These are phyloP conservation scores for Salvelinus namaycush DNA, from an alignment of 2,113 vertebrate species.

Conservation along the genomic window DNA sequence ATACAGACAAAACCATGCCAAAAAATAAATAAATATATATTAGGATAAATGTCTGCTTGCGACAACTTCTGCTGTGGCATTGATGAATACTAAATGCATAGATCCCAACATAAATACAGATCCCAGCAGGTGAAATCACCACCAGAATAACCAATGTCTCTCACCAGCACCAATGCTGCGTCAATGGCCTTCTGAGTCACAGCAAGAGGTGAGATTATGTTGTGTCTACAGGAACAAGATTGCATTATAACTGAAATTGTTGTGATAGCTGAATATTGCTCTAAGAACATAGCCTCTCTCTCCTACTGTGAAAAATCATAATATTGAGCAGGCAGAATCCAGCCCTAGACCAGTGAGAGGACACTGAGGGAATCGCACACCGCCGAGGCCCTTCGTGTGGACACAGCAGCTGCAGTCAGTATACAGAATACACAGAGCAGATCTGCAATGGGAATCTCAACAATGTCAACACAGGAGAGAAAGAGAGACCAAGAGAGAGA, in stretches of 20 bases:
- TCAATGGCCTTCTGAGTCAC: background rate
- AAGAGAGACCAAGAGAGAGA: background rate
- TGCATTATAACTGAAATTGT: background rate
- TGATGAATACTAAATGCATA: background rate
- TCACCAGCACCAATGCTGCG: no score
- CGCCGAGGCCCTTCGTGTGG: background rate
- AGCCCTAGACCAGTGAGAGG: background rate
- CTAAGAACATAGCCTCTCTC: background rate
- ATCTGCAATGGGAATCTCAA: background rate
- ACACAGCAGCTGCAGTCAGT: background rate
- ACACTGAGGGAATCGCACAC: background rate
- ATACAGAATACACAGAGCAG: background rate
- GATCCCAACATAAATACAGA: background rate
- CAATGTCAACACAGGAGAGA: background rate
- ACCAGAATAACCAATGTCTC: background rate
- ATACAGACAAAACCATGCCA: slow-evolving; percentile 17
- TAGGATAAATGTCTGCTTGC: no score
- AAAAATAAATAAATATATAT: background rate
- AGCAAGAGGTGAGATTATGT: background rate
- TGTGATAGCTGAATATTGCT: background rate
- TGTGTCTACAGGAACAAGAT: background rate
- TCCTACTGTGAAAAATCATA: background rate
- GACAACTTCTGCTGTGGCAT: background rate
- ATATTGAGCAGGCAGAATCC: background rate
- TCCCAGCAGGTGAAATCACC: no score